Evolutionary conservation across 2,888 invertebrate species (phyloP).

Genomic region (Drosophila ustulata): DNA sequence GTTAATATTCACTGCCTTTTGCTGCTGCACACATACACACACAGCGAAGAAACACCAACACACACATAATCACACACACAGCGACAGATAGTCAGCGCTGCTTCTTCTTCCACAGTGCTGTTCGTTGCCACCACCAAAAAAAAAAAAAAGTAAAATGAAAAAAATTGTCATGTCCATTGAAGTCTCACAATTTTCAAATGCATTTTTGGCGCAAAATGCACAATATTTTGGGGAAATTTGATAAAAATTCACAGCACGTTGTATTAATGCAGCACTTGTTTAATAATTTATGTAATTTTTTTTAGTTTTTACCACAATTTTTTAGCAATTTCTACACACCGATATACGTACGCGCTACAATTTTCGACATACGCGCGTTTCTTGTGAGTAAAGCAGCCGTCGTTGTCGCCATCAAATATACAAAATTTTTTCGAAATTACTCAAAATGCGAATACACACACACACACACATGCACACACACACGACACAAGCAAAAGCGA

Average conservation of each 20-base stretch:
- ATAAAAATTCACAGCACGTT: constrained; percentile 54
- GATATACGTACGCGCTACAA: constrained; percentile 80
- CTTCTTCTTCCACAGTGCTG: constrained; percentile 67
- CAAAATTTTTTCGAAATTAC: constrained; percentile 84
- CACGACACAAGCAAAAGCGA: constrained; percentile 49
- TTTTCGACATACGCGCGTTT: constrained; percentile 84
- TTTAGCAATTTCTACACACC: constrained; percentile 81
- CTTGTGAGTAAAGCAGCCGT: constrained; percentile 82
- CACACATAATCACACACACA: constrained; percentile 46
- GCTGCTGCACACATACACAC: constrained; percentile 49
- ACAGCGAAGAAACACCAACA: constrained; percentile 27
- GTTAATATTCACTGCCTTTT: constrained; percentile 66
- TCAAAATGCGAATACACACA: constrained; percentile 78
- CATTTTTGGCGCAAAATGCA: constrained; percentile 71
- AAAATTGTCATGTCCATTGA: constrained; percentile 77
- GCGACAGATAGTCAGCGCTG: constrained; percentile 61
- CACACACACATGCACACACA: constrained; percentile 67
- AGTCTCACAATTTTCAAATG: constrained; percentile 81
- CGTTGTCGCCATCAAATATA: constrained; percentile 83
- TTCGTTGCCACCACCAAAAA: constrained; percentile 76
- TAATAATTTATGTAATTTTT: constrained; percentile 73
- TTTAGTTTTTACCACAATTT: constrained; percentile 78
- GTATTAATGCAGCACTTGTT: constrained; percentile 70
- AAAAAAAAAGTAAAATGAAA: constrained; percentile 50
- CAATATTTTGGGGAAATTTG: constrained; percentile 59